phyloP scores from a whole-genome alignment of 2,113 vertebrate species.

The Clarias magur region DNA sequence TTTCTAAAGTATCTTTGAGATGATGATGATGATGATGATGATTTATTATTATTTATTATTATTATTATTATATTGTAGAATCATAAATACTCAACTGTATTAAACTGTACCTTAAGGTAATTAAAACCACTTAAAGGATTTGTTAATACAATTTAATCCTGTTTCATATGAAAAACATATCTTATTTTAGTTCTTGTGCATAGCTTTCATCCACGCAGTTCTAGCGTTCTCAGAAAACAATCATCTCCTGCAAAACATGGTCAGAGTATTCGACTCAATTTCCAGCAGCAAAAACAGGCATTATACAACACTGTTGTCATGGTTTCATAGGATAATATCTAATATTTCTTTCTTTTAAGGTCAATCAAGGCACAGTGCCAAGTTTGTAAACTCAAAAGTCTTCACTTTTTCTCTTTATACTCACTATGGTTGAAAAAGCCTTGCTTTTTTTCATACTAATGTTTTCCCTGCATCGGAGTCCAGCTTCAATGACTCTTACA shows the following conservation, averaged over 20 bases:
- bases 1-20: background rate
- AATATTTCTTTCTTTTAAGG: background rate
- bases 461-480: background rate
- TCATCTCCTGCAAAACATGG: background rate
- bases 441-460: background rate
- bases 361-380: background rate
- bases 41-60: background rate
- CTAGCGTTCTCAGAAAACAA: background rate
- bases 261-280: background rate
- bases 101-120: background rate
- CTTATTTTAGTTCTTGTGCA: background rate
- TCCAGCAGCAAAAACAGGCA: background rate
- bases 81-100: background rate
- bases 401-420: background rate
- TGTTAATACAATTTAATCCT: background rate
- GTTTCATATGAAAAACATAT: background rate
- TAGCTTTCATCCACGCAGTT: background rate
- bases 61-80: background rate
- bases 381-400: background rate
- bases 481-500: background rate
- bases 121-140: background rate
- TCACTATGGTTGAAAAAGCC: background rate
- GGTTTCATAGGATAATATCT: background rate
- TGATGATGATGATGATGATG: background rate
- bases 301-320: background rate